Percentiles rank a stretch among this genome's conserved stretches.
These are phyloP conservation scores for Otus scops DNA, from an alignment of 2,797 vertebrate genomes.

Conservation along the genomic window DNA sequence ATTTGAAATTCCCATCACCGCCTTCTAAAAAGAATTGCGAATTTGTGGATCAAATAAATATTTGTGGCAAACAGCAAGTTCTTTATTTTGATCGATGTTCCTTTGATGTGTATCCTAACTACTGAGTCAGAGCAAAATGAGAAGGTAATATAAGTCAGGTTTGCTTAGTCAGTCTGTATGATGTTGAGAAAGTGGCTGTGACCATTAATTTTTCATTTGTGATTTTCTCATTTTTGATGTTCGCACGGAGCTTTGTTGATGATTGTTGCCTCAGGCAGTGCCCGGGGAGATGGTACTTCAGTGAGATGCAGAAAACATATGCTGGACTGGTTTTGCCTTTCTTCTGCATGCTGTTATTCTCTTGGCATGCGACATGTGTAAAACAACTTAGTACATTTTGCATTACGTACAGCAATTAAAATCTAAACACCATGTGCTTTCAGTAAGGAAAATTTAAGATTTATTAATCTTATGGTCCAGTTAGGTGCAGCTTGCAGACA, in stretches of 20 bases:
- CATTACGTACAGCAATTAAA: background rate
- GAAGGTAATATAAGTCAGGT: background rate
- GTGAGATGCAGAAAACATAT: background rate
- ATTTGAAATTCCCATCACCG: background rate
- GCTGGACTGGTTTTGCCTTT: background rate
- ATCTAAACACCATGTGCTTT: background rate
- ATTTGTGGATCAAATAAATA: background rate
- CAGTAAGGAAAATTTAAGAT: background rate
- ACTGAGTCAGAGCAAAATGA: background rate
- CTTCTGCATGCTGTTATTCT: background rate
- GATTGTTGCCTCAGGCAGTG: conserved; percentile 2
- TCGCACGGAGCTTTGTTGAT: background rate
- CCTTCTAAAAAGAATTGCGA: background rate
- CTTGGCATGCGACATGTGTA: background rate
- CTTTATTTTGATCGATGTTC: background rate
- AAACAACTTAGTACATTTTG: background rate
- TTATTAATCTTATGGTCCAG: background rate
- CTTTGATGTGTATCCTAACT: background rate
- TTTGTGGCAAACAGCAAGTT: background rate
- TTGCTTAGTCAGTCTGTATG: background rate
- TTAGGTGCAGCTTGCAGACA: background rate
- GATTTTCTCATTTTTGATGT: background rate
- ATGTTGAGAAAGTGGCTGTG: background rate
- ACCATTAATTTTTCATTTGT: background rate
- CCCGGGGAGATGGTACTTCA: background rate